Base-by-base conservation (phyloP, 2,113 vertebrate species). In the Lonchura striata region DNA sequence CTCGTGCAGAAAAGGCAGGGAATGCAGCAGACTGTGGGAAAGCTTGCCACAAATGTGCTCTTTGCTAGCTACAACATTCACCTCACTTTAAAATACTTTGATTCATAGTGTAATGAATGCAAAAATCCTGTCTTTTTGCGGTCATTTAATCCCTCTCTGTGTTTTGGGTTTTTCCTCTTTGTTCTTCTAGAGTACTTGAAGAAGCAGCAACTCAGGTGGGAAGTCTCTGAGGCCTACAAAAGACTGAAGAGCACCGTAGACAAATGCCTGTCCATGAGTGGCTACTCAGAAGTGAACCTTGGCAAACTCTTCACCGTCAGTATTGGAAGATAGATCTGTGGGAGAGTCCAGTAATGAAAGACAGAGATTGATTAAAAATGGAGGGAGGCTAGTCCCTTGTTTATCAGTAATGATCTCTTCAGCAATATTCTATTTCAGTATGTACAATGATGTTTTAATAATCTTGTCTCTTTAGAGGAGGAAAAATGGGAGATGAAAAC, bases 251-350 rank as follows among this genome's bases (percentile, higher is more conserved):
- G 97, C 86, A 98, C 98, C 4, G 96, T 97, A 13, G 99, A 99
- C 92, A 98, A 98, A 63, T 98, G 96, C n/a, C 97, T 99, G 92
- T 97, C 97, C 42, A 92, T 90, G 96, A 99, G 99, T 46, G 96
- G 98, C 96, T 99, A 99, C 98, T 99, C 99, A 0, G 99, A 99
- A 97, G 98, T 99, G 86, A 99, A 99, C 97, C 98, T 99, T 47
- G 82, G 98, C 97, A 99, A 98, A 94, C 98, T 99, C 95, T 99
- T 99, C 52, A 44, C 93, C 8, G 0, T 94, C 88, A 95, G 10
- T 41, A 42, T 94, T 35, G 92, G 95, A 88, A 97, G 94, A 94
- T 93, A 97, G 91, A 94, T 92, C 95, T 56, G 52, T 70, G 80
- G 90, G 47, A 83, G 86, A 96, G 76, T 49, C 71, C 77, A 92